A percentile compares a stretch with the other conserved stretches of the same genome.
Conservation (phyloP, 2,797 vertebrate genomes). For the Cyclura pinguis region DNA sequence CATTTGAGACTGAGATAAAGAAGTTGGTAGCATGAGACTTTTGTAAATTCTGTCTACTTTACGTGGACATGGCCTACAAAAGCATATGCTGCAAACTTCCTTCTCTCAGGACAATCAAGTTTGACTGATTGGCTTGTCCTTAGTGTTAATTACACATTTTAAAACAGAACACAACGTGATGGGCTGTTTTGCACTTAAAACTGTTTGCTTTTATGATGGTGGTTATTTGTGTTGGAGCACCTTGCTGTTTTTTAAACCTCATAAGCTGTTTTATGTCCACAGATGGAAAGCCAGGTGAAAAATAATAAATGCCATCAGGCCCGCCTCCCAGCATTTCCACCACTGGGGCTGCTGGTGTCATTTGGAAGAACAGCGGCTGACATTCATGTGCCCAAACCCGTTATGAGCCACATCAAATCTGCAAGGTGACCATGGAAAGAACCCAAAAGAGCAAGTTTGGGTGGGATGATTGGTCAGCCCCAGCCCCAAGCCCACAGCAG, state of each 20-base stretch:
- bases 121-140: no score
- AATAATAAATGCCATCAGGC: neutral
- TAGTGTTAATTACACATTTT: no score
- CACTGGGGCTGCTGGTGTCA: neutral
- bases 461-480: no score
- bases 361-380: neutral
- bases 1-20: no score
- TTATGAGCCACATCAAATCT: neutral
- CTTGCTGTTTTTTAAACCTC: neutral
- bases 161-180: neutral
- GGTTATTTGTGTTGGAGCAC: neutral
- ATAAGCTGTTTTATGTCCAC: neutral
- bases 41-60: no score
- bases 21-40: no score
- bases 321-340: neutral
- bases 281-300: neutral
- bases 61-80: no score
- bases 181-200: neutral
- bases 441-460: neutral
- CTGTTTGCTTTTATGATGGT: neutral
- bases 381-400: no score
- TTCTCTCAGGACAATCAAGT: no score
- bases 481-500: no score
- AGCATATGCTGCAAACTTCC: no score
- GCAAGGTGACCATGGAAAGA: neutral